These are phyloP conservation scores for Hippoglossus stenolepis DNA, from an alignment of 2,113 vertebrate genomes.

Conservation along the genomic window DNA sequence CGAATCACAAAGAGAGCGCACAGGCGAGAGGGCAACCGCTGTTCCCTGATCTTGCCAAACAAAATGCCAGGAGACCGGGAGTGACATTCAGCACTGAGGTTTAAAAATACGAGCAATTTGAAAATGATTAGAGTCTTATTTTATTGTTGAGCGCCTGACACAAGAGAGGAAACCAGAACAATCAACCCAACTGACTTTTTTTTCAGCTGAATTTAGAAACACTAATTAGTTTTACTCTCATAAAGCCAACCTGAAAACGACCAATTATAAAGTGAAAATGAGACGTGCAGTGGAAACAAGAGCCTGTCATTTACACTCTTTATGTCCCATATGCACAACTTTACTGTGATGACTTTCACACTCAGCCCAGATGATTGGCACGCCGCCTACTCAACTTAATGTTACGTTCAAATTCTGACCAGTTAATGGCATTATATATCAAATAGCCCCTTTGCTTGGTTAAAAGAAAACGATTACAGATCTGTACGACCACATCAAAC, in stretches of 20 bases:
- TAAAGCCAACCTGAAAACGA: slow-evolving; percentile 87
- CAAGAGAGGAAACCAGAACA: slow-evolving; percentile 85
- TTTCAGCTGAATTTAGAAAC: slow-evolving; percentile 86
- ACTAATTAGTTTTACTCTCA: slow-evolving; percentile 88
- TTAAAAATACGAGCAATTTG: slow-evolving; percentile 78
- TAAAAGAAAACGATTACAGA: slow-evolving; percentile 57
- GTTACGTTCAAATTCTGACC: slow-evolving; percentile 49
- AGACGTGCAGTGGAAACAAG: slow-evolving; percentile 79
- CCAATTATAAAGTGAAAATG: slow-evolving; percentile 86
- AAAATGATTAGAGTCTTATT: slow-evolving; percentile 84
- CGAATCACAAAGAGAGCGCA: slow-evolving; percentile 73
- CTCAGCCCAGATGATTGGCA: slow-evolving; percentile 45
- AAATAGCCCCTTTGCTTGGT: slow-evolving; percentile 44
- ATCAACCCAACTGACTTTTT: slow-evolving; percentile 75
- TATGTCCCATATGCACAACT: slow-evolving; percentile 70
- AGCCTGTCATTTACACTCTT: slow-evolving; percentile 73
- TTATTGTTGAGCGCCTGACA: slow-evolving; percentile 81
- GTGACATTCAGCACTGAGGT: slow-evolving; percentile 73
- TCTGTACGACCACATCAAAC: slow-evolving; percentile 69
- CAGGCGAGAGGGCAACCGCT: slow-evolving; percentile 65
- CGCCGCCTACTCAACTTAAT: slow-evolving; percentile 34
- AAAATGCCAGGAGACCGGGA: slow-evolving; percentile 77
- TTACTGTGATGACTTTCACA: slow-evolving; percentile 66
- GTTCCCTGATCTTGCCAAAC: slow-evolving; percentile 75
- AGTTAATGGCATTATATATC: slow-evolving; percentile 51